Base-by-base conservation (phyloP, 2,797 vertebrate species). In the Arctocebus calabarensis region DNA sequence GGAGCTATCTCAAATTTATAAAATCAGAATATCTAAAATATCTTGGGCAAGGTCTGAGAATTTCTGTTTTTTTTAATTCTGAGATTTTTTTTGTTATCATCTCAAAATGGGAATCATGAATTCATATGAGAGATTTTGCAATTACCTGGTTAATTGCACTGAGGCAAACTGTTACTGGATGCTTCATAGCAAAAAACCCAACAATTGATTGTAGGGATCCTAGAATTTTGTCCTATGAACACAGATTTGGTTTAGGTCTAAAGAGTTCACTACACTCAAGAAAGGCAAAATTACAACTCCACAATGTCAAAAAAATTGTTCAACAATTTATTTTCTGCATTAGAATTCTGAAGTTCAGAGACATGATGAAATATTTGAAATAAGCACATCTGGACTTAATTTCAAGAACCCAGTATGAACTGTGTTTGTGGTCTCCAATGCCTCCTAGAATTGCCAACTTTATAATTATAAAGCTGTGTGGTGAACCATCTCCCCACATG, bases 381-480 rank as follows among this genome's bases (percentile, higher is more conserved):
- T 68, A 40, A 93, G n/a, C 40, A 77, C 52, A 88, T 93, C 84
- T 94, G 77, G 68, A 74, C 32, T 90, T 84, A n/a, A 88, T 94
- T 93, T 94, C 4, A 77, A 61, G 45, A 75, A n/a, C 10, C 37
- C 13, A 57, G 3, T 40, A 61, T 68, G 32, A 55, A 29, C 57
- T 74, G 74, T n/a, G 45, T 77, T 43, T 90, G 88, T 90, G 88
- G 52, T 83, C 68, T 77, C 57, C n/a, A 73, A 9, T 37, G 55
- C 64, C 74, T 83, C 68, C 43, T 90, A 23, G 27, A 10, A 7
- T 23, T 43, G 17, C 29, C 55, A 85, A 66, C 10, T 73, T 91
- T 29, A 34, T 62, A 62, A 90, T 75, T 79, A 55, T 57, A 95
- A 88, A 27, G 19, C 14, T 74, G 34, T 88, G 32, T 19, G 23